Base-by-base conservation (phyloP, 2,888 invertebrate genomes). In the Acrobasis suavella region DNA sequence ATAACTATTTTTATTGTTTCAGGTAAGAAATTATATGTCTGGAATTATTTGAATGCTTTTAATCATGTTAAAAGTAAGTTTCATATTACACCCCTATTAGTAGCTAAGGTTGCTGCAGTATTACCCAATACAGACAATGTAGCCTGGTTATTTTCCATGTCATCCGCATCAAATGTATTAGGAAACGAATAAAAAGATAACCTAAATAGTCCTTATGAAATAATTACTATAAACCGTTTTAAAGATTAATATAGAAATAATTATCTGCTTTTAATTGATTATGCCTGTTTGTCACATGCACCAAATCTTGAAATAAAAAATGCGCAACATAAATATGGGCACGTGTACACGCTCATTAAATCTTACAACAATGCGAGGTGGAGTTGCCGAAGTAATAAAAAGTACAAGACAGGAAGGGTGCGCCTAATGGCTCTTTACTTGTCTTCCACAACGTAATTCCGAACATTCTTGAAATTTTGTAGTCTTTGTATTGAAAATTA, bases 371-470 rank as follows among this genome's bases (percentile, higher is more conserved):
- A 91, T 90, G 85, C 80, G 80, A 86, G 91, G 91, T 81, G 89
- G 82, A 87, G 91, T 86, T 81, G 80, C 78, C 77, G 70, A 77
- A 74, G 83, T 79, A 86, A 85, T 89, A 89, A 90, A 90, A 88
- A 87, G 85, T 85, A 86, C 85, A 86, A 89, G 86, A 87, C 82
- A 83, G 84, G 86, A 91, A 87, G 89, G 91, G 91, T 81, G 91
- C 77, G 89, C 83, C 87, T 87, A 87, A 89, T 88, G 80, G 83
- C 75, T 76, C 74, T 73, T 68, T 78, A 78, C 76, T 76, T 32
- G 56, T 17, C 67, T 64, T 60, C 61, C 54, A 46, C 62, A 66
- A 65, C 63, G 64, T 67, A 59, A 64, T 63, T 22, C 15, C 49
- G 51, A 63, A 3, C 16, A 62, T 50, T 55, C 37, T 56, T 58